A percentile compares a stretch with the other conserved stretches of the same genome.
Evolutionary conservation across 2,113 vertebrate species (phyloP).

Genomic region (Grammomys surdaster): DNA sequence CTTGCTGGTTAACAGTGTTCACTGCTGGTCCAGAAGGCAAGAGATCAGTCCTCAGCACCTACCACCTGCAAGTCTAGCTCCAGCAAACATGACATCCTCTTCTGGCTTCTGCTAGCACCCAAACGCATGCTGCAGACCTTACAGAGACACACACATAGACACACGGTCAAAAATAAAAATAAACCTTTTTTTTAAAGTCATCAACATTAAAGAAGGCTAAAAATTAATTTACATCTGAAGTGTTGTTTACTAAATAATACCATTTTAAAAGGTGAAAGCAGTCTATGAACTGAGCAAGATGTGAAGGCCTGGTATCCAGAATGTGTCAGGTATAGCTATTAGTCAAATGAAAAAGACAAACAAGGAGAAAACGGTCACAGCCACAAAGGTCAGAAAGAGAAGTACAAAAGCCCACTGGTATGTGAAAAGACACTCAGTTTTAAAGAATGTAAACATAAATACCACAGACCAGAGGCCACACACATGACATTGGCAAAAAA

Average conservation of each 20-base stretch:
- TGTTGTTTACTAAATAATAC: constrained; percentile 9
- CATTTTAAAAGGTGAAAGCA: not conserved
- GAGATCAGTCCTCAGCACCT: not conserved
- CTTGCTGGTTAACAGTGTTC: not conserved
- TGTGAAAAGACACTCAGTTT: not conserved
- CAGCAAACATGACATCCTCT: not conserved
- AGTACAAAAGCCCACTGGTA: not conserved
- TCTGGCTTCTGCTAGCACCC: not conserved
- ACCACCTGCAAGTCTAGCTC: not conserved
- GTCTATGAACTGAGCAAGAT: not conserved
- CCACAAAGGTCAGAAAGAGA: not conserved
- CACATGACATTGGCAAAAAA: not conserved
- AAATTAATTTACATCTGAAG: not conserved
- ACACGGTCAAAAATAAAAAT: not conserved
- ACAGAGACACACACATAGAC: not conserved
- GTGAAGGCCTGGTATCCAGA: not conserved
- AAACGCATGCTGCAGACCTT: not conserved
- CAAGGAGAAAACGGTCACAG: not conserved
- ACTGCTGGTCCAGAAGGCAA: not conserved
- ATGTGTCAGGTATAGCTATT: not conserved
- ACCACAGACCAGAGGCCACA: not conserved
- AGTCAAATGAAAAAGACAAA: not conserved
- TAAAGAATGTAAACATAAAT: not conserved
- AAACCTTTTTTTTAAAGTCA: not conserved
- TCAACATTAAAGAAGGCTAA: constrained; percentile 21